Percentiles rank a stretch among this genome's conserved stretches.
These are phyloP conservation scores for Hetaerina americana DNA, from an alignment of 1,140 invertebrate species.

Conservation along the genomic window DNA sequence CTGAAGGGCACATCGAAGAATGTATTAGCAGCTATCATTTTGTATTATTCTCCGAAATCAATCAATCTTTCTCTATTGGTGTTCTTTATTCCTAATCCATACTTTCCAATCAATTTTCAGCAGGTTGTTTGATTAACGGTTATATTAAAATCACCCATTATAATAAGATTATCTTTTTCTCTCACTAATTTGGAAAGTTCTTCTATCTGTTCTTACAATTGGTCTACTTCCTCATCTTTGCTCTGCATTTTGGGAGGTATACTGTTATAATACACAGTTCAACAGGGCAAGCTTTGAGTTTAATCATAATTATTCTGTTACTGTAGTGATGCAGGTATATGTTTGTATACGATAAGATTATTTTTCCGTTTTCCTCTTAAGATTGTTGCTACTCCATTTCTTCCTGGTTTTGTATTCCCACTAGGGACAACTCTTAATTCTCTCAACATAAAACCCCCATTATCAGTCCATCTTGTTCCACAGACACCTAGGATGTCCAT, in stretches of 20 bases:
- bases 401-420: conserved; percentile 6
- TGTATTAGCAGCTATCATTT: too few species aligned
- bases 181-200: too few species aligned
- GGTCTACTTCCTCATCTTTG: too few species aligned
- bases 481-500: conserved; percentile 7
- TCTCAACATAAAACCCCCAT: neutral
- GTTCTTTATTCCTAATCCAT: too few species aligned
- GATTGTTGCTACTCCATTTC: conserved; percentile 9
- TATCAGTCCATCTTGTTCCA: conserved; percentile 8
- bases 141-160: too few species aligned
- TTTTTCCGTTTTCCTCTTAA: conserved; percentile 7
- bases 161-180: too few species aligned
- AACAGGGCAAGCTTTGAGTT: conserved; percentile 2
- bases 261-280: neutral
- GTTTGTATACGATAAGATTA: conserved; percentile 3
- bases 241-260: neutral
- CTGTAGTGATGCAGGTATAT: conserved; percentile 6
- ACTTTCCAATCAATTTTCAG: too few species aligned
- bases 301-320: conserved; percentile 10
- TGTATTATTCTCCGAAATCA: too few species aligned
- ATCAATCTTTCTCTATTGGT: too few species aligned
- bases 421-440: conserved; percentile 3
- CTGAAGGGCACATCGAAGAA: too few species aligned
- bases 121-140: too few species aligned
- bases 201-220: too few species aligned